These are phyloP conservation scores for Adelphocoris suturalis DNA, from an alignment of 2,888 invertebrate genomes.

Conservation along the genomic window DNA sequence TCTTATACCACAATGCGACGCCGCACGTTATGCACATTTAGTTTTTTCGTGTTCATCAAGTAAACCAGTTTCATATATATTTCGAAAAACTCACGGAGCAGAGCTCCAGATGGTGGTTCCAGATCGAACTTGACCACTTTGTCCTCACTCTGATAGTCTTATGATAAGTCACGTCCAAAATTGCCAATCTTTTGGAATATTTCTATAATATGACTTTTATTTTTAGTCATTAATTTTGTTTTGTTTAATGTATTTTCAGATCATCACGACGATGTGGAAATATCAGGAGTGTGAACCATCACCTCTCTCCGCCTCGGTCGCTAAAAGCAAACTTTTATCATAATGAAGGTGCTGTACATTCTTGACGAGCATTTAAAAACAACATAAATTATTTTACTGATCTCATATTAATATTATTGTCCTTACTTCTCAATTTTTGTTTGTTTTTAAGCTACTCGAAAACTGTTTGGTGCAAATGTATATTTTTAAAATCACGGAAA, in stretches of 20 bases:
- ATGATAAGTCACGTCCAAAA: too few relatives aligned
- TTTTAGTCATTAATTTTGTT: not conserved
- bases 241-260: conserved; percentile 29
- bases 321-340: not conserved
- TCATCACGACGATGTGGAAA: conserved; percentile 61
- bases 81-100: too few relatives aligned
- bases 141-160: too few relatives aligned
- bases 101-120: too few relatives aligned
- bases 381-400: conserved; percentile 54
- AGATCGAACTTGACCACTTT: too few relatives aligned
- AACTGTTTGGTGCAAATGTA: not conserved
- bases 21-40: too few relatives aligned
- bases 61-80: too few relatives aligned
- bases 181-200: too few relatives aligned
- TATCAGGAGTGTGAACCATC: conserved; percentile 35
- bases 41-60: too few relatives aligned
- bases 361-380: conserved; percentile 33
- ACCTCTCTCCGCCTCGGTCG: not conserved
- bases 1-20: too few relatives aligned
- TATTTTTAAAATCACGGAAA: not conserved
- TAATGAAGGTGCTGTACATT: conserved; percentile 43
- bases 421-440: conserved; percentile 17
- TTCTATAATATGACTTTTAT: too few relatives aligned
- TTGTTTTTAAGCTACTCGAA: conserved; percentile 6
- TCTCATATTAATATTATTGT: conserved; percentile 54